Evolutionary conservation across 2,888 invertebrate genomes (phyloP).

Genomic region (Vesta saturnalis): DNA sequence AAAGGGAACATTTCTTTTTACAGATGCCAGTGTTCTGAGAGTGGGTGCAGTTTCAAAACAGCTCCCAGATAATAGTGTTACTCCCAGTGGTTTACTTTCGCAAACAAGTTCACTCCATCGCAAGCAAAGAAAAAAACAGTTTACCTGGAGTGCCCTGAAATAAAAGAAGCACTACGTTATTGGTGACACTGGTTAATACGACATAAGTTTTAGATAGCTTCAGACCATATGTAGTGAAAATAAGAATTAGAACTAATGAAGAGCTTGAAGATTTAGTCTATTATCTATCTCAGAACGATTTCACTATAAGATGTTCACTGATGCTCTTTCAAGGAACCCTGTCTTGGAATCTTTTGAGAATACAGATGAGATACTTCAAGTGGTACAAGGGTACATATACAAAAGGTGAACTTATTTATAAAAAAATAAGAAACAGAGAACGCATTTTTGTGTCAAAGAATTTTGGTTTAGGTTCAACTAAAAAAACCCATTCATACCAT

Average conservation of each 20-base stretch:
- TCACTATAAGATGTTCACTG: background rate
- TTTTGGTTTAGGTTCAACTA: no score
- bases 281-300: background rate
- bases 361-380: background rate
- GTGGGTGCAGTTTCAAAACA: background rate
- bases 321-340: background rate
- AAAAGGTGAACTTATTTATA: no score
- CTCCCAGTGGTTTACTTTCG: background rate
- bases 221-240: background rate
- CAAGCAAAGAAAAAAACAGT: background rate
- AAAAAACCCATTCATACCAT: no score
- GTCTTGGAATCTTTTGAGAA: background rate
- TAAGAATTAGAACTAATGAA: background rate
- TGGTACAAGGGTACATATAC: no score
- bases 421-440: no score
- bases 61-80: no score
- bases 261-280: background rate
- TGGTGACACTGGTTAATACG: background rate
- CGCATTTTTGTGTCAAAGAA: no score
- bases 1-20: background rate
- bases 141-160: background rate
- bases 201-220: background rate
- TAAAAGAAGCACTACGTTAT: background rate
- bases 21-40: background rate
- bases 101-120: background rate